A percentile compares a stretch with the other conserved stretches of the same genome.
Conservation (phyloP, 2,888 invertebrate species). For the Spodoptera littoralis region DNA sequence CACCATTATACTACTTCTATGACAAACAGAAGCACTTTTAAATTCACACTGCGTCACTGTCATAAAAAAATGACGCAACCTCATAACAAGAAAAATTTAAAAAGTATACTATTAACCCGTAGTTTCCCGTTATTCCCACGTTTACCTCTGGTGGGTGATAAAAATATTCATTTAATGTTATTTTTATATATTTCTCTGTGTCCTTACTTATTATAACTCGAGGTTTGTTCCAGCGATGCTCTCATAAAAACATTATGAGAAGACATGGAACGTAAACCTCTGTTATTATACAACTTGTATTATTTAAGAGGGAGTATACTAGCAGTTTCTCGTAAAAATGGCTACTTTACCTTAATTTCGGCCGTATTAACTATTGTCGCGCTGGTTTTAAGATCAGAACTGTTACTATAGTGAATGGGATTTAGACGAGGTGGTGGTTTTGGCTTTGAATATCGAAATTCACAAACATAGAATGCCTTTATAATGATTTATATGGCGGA, state of each 20-base stretch:
- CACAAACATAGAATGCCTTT: no score
- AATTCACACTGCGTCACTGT: neutral
- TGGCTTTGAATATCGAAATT: no score
- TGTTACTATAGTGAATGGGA: no score
- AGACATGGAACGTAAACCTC: constrained; percentile 52
- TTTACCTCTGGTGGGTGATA: constrained; percentile 42
- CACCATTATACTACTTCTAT: no score
- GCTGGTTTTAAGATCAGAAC: no score
- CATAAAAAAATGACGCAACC: neutral
- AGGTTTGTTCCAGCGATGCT: constrained; percentile 48
- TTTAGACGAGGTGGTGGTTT: no score
- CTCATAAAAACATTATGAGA: constrained; percentile 54
- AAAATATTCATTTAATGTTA: constrained; percentile 52
- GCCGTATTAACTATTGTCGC: no score
- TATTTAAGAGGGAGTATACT: constrained; percentile 30
- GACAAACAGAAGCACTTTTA: no score
- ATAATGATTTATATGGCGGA: no score
- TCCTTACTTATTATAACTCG: constrained; percentile 50
- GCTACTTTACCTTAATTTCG: neutral
- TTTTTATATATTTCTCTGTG: constrained; percentile 54
- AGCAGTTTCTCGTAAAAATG: constrained; percentile 1
- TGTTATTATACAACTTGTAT: constrained; percentile 46
- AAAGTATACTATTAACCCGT: constrained; percentile 30
- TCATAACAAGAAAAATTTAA: constrained; percentile 12
- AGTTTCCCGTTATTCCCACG: constrained; percentile 27